Percentiles rank a stretch among this genome's conserved stretches.
These are phyloP conservation scores for Sinodicranocentrus sp. DNA, from an alignment of 2,888 invertebrate genomes.

Conservation along the genomic window DNA sequence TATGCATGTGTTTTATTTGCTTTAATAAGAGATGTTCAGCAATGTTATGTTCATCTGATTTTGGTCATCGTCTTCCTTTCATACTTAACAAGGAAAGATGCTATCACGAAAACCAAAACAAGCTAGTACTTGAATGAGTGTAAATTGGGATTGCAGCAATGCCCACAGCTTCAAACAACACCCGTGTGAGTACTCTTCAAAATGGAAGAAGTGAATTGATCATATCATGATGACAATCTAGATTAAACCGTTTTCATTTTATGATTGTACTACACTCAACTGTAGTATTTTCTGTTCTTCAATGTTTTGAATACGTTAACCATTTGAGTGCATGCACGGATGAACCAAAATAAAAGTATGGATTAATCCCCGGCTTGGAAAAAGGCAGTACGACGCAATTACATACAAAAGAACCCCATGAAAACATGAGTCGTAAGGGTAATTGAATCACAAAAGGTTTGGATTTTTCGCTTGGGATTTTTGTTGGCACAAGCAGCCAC, in stretches of 20 bases:
- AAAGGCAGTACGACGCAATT: conserved; percentile 8
- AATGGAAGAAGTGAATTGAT: conserved; percentile 41
- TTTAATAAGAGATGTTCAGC: too few relatives aligned
- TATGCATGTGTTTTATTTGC: background rate
- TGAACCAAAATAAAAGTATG: background rate
- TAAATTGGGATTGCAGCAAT: too few relatives aligned
- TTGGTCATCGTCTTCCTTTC: conserved; percentile 8
- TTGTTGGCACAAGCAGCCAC: conserved; percentile 1
- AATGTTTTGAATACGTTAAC: background rate
- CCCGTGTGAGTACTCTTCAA: too few relatives aligned
- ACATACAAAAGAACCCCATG: conserved; percentile 10
- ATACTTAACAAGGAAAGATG: background rate
- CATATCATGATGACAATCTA: conserved; percentile 43
- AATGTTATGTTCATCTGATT: background rate
- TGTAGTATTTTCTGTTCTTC: background rate
- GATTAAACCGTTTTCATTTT: conserved; percentile 35
- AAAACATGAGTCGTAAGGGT: conserved; percentile 19
- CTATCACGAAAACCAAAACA: too few relatives aligned
- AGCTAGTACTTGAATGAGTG: too few relatives aligned
- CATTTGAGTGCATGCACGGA: background rate
- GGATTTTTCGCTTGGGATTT: conserved; percentile 36
- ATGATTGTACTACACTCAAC: background rate
- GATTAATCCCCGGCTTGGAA: background rate
- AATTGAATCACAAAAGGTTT: conserved; percentile 57
- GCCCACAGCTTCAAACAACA: too few relatives aligned